Evolutionary conservation across 2,888 invertebrate species (phyloP).

Genomic region (Holacanthella duospinosa): DNA sequence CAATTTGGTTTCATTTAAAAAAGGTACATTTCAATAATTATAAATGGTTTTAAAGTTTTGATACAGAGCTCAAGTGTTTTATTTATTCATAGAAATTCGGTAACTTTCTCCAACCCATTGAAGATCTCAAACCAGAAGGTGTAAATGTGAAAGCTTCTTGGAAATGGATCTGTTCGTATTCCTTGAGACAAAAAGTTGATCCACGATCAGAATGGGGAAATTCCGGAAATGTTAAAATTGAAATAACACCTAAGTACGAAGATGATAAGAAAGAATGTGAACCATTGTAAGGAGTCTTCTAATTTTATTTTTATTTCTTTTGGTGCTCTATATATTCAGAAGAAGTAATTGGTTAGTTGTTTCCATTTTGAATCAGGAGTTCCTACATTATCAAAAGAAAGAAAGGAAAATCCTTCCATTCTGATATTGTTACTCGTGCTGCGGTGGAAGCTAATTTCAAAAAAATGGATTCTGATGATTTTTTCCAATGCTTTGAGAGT

Average conservation of each 20-base stretch:
- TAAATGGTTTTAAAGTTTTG: not conserved
- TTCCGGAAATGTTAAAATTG: conserved; percentile 52
- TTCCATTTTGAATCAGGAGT: not conserved
- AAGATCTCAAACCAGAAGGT: conserved; percentile 33
- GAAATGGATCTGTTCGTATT: conserved; percentile 58
- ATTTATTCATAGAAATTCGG: conserved; percentile 45
- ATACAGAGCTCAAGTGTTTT: not conserved
- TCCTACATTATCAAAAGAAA: not conserved
- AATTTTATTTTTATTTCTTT: not conserved
- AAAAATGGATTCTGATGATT: conserved; percentile 14
- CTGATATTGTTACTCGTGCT: conserved; percentile 9
- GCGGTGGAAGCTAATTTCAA: conserved; percentile 18
- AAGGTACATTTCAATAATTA: conserved; percentile 9
- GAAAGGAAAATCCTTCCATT: conserved; percentile 3
- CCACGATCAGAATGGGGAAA: conserved; percentile 51
- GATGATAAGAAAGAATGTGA: conserved; percentile 52
- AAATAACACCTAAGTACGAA: conserved; percentile 49
- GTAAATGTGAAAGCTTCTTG: conserved; percentile 63
- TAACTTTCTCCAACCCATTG: conserved; percentile 42
- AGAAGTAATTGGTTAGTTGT: not conserved
- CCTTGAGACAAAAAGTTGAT: conserved; percentile 48
- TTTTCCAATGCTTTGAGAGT: conserved; percentile 37
- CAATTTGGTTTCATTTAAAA: conserved; percentile 51
- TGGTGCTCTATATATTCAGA: not conserved
- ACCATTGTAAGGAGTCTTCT: conserved; percentile 44